Percentiles rank a stretch among this genome's conserved stretches.
Evolutionary conservation across 2,888 invertebrate genomes (phyloP).

Genomic region (Erebia epiphron): DNA sequence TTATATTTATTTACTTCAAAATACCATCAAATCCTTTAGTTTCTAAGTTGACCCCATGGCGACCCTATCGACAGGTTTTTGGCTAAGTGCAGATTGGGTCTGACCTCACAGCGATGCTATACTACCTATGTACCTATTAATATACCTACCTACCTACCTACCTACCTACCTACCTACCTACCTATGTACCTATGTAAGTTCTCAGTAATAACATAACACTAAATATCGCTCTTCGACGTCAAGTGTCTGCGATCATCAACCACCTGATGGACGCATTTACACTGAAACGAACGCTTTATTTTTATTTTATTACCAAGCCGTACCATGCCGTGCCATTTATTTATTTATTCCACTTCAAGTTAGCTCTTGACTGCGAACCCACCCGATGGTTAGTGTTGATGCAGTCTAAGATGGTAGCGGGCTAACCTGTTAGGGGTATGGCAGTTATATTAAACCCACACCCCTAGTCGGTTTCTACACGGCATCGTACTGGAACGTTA

Average conservation of each 20-base stretch:
- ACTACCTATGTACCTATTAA: conserved; percentile 10
- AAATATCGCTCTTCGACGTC: conserved; percentile 65
- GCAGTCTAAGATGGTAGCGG: no score
- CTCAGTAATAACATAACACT: conserved; percentile 49
- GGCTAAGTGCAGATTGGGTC: conserved; percentile 57
- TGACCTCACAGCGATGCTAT: conserved; percentile 64
- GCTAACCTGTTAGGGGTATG: no score
- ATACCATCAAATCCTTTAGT: no score
- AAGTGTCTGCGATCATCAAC: conserved; percentile 70
- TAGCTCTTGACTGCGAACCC: no score
- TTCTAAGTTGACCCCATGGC: conserved; percentile 8
- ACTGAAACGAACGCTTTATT: conserved; percentile 47
- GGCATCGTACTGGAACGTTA: no score
- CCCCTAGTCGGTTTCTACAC: no score
- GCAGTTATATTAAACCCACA: no score
- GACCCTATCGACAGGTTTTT: conserved; percentile 68
- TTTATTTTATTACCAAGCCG: not conserved
- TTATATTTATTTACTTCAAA: no score
- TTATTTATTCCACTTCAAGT: no score
- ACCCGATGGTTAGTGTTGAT: no score
- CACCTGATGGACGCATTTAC: conserved; percentile 44
- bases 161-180: conserved; percentile 11
- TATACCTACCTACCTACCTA: conserved; percentile 31
- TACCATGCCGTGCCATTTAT: no score
- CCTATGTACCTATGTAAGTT: conserved; percentile 39